Conservation (phyloP, 1,140 invertebrate genomes). For the Drosophila sproati region DNA sequence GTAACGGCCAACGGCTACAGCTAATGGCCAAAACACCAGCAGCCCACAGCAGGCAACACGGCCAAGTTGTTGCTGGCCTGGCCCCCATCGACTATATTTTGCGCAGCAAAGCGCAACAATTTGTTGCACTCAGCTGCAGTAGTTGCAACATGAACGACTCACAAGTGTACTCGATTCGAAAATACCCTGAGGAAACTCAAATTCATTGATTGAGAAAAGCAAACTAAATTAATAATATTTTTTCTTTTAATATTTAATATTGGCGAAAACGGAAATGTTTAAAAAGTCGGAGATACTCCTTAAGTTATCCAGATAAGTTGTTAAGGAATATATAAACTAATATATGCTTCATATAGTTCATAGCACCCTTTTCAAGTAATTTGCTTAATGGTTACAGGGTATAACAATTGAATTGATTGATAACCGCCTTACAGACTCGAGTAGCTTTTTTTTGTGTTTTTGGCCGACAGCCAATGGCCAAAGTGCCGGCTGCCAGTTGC, state of each 20-base stretch:
- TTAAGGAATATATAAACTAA: too few relatives aligned
- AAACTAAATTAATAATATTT: too few relatives aligned
- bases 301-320: too few relatives aligned
- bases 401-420: conserved; percentile 62
- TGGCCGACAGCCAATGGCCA: conserved; percentile 65
- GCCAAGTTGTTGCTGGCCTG: neutral
- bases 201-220: too few relatives aligned
- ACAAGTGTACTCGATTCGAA: neutral
- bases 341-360: too few relatives aligned
- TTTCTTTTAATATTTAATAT: too few relatives aligned
- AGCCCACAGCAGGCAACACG: neutral
- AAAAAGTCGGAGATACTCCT: too few relatives aligned
- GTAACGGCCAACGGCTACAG: conserved; percentile 39
- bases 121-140: conserved; percentile 50
- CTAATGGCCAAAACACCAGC: conserved; percentile 29
- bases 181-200: neutral
- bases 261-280: too few relatives aligned
- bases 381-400: neutral
- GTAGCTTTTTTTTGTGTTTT: conserved; percentile 31
- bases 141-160: neutral
- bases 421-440: conserved; percentile 64
- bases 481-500: conserved; percentile 28
- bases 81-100: neutral
- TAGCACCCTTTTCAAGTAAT: neutral
- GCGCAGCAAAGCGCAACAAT: conserved; percentile 63